Evolutionary conservation across 2,797 vertebrate species (phyloP).

Genomic region (Chloroceryle inda): DNA sequence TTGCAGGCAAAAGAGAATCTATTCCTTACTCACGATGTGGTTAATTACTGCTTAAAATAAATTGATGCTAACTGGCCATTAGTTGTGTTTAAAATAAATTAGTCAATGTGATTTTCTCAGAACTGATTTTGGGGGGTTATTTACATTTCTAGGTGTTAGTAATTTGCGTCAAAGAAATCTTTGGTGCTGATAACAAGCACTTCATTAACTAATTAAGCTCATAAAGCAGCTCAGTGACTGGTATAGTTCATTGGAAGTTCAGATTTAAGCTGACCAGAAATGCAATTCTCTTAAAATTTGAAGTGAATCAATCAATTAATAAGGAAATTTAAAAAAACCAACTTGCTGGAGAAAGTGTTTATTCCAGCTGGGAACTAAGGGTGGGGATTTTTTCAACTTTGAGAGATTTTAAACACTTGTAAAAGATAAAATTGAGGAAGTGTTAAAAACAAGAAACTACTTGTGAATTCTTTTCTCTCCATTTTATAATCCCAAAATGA

Average conservation of each 20-base stretch:
- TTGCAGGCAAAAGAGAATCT: conserved; percentile 24
- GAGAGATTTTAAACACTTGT: background rate
- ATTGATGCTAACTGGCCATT: conserved; percentile 13
- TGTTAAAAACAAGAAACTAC: background rate
- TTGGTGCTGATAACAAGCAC: conserved; percentile 7
- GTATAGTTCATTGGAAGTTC: conserved; percentile 62
- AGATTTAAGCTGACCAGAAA: conserved; percentile 57
- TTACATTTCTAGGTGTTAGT: conserved; percentile 33
- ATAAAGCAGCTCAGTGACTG: conserved; percentile 34
- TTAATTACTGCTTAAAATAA: conserved; percentile 57
- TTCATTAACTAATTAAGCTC: conserved; percentile 48
- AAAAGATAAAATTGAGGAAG: background rate
- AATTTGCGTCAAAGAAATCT: conserved; percentile 23
- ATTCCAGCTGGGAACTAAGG: background rate
- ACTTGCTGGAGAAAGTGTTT: background rate
- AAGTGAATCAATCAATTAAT: conserved; percentile 26
- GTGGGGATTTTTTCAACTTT: background rate
- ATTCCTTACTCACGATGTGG: background rate
- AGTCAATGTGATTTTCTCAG: background rate
- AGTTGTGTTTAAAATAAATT: conserved; percentile 24
- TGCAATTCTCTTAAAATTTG: conserved; percentile 18
- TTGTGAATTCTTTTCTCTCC: background rate
- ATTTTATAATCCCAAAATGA: background rate
- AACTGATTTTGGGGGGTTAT: background rate
- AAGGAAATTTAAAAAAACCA: background rate